A percentile compares a stretch with the other conserved stretches of the same genome.
Evolutionary conservation across 92 coral and sea anemone species (phyloP).

Genomic region (Montipora capitata): DNA sequence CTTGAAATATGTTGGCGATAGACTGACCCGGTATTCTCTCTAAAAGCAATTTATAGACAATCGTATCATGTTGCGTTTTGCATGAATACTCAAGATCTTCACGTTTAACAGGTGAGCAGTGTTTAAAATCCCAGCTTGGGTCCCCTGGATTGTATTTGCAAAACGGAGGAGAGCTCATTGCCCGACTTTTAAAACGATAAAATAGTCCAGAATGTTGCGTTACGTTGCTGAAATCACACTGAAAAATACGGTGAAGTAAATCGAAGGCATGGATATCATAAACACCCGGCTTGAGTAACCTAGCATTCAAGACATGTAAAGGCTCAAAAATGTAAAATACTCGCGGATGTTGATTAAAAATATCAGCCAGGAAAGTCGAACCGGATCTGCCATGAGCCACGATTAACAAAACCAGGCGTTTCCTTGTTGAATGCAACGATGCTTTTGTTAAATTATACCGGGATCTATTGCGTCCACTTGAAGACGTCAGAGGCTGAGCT

Average conservation of each 20-base stretch:
- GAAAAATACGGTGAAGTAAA: constrained; percentile 28
- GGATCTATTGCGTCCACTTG: neutral
- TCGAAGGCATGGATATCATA: constrained; percentile 11
- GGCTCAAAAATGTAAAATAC: constrained; percentile 68
- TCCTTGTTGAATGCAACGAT: neutral
- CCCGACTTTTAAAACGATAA: constrained; percentile 32
- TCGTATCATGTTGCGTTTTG: constrained; percentile 21
- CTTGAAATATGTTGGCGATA: constrained; percentile 25
- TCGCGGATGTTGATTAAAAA: constrained; percentile 51
- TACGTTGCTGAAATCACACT: constrained; percentile 44
- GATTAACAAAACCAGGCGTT: constrained; percentile 21
- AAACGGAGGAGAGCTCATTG: constrained; percentile 52
- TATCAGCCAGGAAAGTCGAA: constrained; percentile 41
- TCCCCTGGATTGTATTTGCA: constrained; percentile 30
- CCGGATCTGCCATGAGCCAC: constrained; percentile 73
- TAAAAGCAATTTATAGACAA: constrained; percentile 52
- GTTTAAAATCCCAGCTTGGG: constrained; percentile 28
- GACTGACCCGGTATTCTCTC: constrained; percentile 45
- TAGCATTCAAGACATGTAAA: constrained; percentile 18
- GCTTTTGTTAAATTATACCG: neutral
- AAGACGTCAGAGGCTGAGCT: neutral
- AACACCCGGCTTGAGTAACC: neutral
- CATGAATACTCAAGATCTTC: constrained; percentile 34
- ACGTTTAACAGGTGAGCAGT: constrained; percentile 15
- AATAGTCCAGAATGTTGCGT: neutral